phyloP scores from a whole-genome alignment of 1,140 invertebrate genomes.

The Venturia canescens region DNA sequence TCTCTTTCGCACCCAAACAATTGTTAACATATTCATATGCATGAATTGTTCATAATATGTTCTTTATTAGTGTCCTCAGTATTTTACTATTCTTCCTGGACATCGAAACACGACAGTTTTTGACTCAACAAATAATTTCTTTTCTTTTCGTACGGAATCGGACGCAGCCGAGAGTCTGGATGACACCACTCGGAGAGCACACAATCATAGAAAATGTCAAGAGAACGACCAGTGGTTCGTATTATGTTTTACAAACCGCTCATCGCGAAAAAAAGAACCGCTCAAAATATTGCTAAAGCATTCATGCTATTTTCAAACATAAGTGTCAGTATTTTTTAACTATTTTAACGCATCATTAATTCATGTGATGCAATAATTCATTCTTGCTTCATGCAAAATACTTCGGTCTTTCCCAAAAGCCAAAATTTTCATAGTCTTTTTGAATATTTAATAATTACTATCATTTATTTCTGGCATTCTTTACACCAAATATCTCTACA shows the following conservation, averaged over 20 bases:
- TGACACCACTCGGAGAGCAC: constrained; percentile 73
- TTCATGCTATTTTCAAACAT: not conserved
- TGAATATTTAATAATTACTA: no score
- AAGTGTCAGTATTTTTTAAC: no score
- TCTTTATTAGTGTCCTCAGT: no score
- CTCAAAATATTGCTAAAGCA: not conserved
- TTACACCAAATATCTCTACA: no score
- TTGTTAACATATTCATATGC: not conserved
- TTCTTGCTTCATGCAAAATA: no score
- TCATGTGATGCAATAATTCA: no score
- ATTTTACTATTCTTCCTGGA: no score
- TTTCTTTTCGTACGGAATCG: constrained; percentile 48
- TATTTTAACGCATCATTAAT: no score
- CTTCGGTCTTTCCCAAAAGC: no score
- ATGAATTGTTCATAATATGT: not conserved
- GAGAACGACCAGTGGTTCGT: constrained; percentile 76
- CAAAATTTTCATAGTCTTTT: no score
- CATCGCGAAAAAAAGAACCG: not conserved
- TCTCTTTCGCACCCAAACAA: not conserved
- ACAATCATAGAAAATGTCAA: constrained; percentile 75
- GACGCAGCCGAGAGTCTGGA: constrained; percentile 74
- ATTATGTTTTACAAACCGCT: constrained; percentile 64
- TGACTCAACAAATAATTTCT: constrained; percentile 33
- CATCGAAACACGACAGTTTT: not conserved
- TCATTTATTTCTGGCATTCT: no score